phyloP scores from a whole-genome alignment of 2,797 vertebrate species.

The Muscicapa striata region DNA sequence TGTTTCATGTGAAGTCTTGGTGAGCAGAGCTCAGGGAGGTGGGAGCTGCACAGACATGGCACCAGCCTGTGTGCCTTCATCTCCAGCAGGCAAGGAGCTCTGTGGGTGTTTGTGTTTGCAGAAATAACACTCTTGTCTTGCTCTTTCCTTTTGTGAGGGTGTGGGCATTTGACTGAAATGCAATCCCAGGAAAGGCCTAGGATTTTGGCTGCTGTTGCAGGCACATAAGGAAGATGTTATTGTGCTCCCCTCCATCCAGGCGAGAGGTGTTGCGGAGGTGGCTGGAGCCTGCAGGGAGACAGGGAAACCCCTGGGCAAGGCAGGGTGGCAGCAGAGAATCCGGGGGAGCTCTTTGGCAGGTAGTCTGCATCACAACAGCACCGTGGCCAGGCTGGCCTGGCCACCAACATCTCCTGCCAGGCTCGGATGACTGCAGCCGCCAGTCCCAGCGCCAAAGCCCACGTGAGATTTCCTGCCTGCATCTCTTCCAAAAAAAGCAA shows the following conservation, averaged over 20 bases:
- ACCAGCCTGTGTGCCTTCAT: neutral
- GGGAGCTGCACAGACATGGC: neutral
- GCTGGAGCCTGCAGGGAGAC: neutral
- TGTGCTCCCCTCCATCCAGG: neutral
- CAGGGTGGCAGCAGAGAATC: neutral
- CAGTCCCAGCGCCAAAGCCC: neutral
- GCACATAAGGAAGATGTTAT: slow-evolving; percentile 10
- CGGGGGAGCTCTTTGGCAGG: neutral
- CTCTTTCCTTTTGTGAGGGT: neutral
- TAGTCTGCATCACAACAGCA: neutral
- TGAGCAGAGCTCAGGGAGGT: neutral
- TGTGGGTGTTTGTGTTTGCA: neutral
- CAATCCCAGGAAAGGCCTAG: neutral
- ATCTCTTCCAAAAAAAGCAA: slow-evolving; percentile 54
- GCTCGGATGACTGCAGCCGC: neutral
- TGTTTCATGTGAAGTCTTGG: neutral
- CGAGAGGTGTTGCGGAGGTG: neutral
- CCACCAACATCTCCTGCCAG: neutral
- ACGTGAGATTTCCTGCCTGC: slow-evolving; percentile 7
- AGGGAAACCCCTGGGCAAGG: neutral
- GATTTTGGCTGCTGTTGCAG: slow-evolving; percentile 3
- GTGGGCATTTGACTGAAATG: neutral
- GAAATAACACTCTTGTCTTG: neutral
- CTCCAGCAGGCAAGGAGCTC: neutral
- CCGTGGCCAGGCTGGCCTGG: neutral